phyloP scores from a whole-genome alignment of 2,797 vertebrate species.

The Centropyge bicolor region DNA sequence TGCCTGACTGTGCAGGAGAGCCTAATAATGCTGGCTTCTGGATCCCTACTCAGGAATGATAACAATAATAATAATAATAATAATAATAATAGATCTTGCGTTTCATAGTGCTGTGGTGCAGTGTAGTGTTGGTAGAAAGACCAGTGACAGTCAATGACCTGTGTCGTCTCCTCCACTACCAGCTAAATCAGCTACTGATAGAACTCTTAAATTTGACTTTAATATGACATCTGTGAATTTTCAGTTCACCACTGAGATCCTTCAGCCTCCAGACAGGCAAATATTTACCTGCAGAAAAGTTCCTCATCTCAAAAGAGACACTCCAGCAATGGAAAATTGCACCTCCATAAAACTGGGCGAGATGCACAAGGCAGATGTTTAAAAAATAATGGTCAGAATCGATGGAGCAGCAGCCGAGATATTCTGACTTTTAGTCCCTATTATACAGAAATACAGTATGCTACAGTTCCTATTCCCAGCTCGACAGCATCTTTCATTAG shows the following conservation, averaged over 20 bases:
- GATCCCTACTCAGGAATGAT: background rate
- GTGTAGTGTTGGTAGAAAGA: background rate
- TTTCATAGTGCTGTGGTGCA: background rate
- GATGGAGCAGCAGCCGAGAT: background rate
- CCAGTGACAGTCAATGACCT: background rate
- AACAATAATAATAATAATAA: conserved; percentile 11
- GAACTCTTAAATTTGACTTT: background rate
- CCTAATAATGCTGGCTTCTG: background rate
- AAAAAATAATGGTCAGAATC: background rate
- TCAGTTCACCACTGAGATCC: background rate
- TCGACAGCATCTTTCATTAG: background rate
- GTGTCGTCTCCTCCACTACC: accelerated
- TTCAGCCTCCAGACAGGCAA: background rate
- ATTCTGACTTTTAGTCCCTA: background rate
- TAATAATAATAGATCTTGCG: background rate
- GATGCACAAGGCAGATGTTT: background rate
- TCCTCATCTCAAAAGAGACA: background rate
- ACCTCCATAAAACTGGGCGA: background rate
- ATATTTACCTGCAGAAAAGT: background rate
- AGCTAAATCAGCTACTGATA: conserved; percentile 3
- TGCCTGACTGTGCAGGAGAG: conserved; percentile 6
- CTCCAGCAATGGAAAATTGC: background rate
- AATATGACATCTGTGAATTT: background rate
- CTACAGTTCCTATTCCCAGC: no score
- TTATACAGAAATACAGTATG: no score